phyloP scores from a whole-genome alignment of 2,113 vertebrate genomes.

The Eonycteris spelaea region DNA sequence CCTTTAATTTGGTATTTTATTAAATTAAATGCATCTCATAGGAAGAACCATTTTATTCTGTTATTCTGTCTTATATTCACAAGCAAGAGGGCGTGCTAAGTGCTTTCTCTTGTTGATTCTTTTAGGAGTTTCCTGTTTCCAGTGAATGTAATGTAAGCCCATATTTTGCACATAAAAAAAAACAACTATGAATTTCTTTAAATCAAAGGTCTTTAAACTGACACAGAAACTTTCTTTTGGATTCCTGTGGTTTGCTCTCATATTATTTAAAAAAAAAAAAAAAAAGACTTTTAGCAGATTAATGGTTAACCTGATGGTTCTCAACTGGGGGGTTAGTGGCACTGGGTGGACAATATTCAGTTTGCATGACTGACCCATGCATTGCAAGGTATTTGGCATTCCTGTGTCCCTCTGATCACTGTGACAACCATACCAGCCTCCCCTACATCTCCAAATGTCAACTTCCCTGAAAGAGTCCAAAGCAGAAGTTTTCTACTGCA shows the following conservation, averaged over 20 bases:
- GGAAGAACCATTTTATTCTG: slow-evolving; percentile 70
- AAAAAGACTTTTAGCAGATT: not conserved
- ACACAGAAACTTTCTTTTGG: not conserved
- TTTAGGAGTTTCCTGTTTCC: slow-evolving; percentile 39
- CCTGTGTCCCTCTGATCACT: not conserved
- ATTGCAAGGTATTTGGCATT: not conserved
- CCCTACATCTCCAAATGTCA: not conserved
- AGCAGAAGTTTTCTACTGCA: not conserved
- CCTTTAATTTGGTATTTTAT: slow-evolving; percentile 72
- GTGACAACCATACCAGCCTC: not conserved
- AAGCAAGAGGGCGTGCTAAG: slow-evolving; percentile 36
- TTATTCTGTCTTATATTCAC: slow-evolving; percentile 42
- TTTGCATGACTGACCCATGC: not conserved
- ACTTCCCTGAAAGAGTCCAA: not conserved
- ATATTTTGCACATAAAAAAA: not conserved
- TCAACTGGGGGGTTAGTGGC: not conserved
- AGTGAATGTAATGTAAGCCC: not conserved
- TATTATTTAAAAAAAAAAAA: not conserved
- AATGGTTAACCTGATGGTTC: not conserved
- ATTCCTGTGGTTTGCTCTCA: not conserved
- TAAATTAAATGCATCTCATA: slow-evolving; percentile 71
- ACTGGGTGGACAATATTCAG: not conserved
- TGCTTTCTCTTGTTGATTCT: slow-evolving; percentile 33
- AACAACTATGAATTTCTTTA: not conserved
- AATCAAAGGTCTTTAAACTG: not conserved